These are phyloP conservation scores for Scaeva pyrastri DNA, from an alignment of 2,888 invertebrate species.

Conservation along the genomic window DNA sequence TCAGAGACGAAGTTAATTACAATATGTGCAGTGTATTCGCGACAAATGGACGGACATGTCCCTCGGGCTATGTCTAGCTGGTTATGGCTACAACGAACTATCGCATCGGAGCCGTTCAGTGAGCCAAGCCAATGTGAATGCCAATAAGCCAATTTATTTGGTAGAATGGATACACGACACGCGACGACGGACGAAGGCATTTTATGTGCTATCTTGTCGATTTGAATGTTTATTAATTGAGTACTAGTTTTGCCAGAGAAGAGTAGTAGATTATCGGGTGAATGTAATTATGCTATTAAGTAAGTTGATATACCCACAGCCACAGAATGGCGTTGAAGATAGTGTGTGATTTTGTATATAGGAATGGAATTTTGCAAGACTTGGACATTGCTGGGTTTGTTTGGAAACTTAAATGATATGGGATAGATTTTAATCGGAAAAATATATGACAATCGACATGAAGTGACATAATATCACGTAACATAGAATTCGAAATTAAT, in stretches of 20 bases:
- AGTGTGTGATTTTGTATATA: background rate
- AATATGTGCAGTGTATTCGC: background rate
- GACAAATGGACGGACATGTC: slow-evolving; percentile 22
- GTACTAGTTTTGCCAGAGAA: slow-evolving; percentile 13
- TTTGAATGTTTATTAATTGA: slow-evolving; percentile 30
- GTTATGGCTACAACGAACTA: too few relatives aligned
- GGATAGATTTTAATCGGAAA: background rate
- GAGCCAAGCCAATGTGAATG: slow-evolving; percentile 1
- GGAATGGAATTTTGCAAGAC: background rate
- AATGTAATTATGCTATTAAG: slow-evolving; percentile 20
- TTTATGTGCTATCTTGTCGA: background rate
- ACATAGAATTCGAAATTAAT: background rate
- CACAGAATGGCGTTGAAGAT: background rate
- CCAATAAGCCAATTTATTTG: background rate
- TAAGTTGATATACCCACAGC: background rate
- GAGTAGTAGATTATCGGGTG: background rate
- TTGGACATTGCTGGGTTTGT: background rate
- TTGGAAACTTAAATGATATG: background rate
- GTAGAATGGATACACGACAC: background rate
- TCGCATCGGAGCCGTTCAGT: background rate
- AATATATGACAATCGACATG: too few relatives aligned
- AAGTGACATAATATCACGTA: background rate
- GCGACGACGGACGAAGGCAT: background rate
- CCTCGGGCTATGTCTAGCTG: background rate
- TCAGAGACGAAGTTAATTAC: slow-evolving; percentile 26